Evolutionary conservation across 2,113 vertebrate genomes (phyloP).

Genomic region (Physeter macrocephalus): DNA sequence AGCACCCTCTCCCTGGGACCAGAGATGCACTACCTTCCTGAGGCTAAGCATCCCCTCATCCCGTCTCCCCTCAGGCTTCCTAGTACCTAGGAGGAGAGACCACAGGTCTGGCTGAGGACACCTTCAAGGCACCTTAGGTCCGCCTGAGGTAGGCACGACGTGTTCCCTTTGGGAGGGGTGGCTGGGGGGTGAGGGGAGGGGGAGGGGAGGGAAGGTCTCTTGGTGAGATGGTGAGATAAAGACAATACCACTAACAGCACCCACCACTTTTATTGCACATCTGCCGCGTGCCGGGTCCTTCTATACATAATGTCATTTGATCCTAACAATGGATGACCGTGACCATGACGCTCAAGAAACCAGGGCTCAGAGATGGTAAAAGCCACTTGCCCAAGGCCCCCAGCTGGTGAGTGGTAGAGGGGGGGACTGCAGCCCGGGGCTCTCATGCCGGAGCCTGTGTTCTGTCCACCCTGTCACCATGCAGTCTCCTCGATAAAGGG

Average conservation of each 20-base stretch:
- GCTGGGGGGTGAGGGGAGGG: not conserved
- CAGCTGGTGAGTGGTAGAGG: not conserved
- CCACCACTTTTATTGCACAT: slow-evolving; percentile 40
- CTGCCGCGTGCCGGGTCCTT: not conserved
- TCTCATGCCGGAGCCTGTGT: not conserved
- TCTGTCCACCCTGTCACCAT: not conserved
- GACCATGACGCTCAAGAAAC: not conserved
- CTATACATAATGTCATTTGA: not conserved
- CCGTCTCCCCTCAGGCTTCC: not conserved
- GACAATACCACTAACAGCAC: not conserved
- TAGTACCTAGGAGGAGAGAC: not conserved
- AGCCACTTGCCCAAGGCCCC: not conserved
- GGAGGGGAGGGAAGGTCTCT: not conserved
- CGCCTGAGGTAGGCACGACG: not conserved
- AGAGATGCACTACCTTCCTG: not conserved
- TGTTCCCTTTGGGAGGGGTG: not conserved
- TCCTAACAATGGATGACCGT: not conserved
- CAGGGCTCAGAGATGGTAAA: not conserved
- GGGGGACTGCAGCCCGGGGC: not conserved
- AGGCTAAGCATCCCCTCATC: not conserved
- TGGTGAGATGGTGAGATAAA: not conserved
- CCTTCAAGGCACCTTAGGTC: not conserved
- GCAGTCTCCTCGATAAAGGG: not conserved
- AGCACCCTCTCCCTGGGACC: not conserved
- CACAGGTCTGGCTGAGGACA: not conserved